Base-by-base conservation (phyloP, 30 jellyfish, hydroid and myxozoan species). In the Aurelia sp. region DNA sequence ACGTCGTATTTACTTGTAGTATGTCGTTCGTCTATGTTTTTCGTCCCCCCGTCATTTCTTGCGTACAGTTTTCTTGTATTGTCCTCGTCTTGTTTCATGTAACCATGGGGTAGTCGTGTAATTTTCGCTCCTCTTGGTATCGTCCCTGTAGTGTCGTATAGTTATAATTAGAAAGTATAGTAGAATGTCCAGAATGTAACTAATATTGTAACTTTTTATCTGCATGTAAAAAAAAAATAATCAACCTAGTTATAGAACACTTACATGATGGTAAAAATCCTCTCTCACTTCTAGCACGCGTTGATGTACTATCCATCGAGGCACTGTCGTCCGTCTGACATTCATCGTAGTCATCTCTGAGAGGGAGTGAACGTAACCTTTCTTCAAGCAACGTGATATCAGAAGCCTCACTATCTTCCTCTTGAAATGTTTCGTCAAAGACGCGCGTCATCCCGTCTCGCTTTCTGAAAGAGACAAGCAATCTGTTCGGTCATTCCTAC, bases 381-480 rank as follows among this genome's bases (percentile, higher is more conserved):
- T 87, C 90, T 75, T 92, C 98, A 0, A 92, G 27, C 78, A 64
- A 47, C 1, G 98, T 86, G 47, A 92, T 92, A 57, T 92, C 97
- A 1, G 98, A 72, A 8, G 86, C 90, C 51, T 76, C 81, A 48
- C 96, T 81, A 47, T 91, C 98, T 63, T 72, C 72, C 21, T 91
- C 98, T 3, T 90, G 87, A n/a, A 81, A 67, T 17, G 98, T 74
- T 71, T 92, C 98, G 77, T 92, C 98, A 81, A 91, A 91, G 19
- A 91, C 82, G 12, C 88, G 89, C 48, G 60, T 38, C 47, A 59
- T 80, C 38, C 96, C 98, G 71, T 80, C 87, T 24, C 84, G 41
- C 50, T 91, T 91, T 74, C 98, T 91, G 79, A 24, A 59, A 59
- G 33, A 59, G 33, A 59, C 11, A 59, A 13, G 33, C 33, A 18